Evolutionary conservation across 2,888 invertebrate genomes (phyloP).

Genomic region (Stictocephala bisonia): DNA sequence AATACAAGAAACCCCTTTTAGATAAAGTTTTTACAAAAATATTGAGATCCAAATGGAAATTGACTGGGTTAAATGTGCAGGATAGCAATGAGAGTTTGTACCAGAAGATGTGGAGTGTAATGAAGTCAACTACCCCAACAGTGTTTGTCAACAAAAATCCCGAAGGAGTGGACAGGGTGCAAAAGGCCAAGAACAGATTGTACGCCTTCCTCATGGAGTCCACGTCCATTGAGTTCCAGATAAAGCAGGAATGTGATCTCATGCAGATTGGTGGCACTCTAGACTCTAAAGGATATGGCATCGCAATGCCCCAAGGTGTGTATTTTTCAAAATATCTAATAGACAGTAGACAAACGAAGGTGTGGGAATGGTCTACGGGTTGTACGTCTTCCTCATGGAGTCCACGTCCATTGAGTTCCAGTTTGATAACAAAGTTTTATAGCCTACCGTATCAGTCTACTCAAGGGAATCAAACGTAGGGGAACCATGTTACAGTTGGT

Average conservation of each 20-base stretch:
- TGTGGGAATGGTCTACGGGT: no score
- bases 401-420: no score
- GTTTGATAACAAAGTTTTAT: no score
- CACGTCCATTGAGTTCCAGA: constrained; percentile 91
- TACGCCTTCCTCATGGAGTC: constrained; percentile 99
- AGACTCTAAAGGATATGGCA: constrained; percentile 93
- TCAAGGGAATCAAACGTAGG: no score
- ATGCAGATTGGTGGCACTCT: constrained; percentile 84
- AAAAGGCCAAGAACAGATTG: constrained; percentile 75
- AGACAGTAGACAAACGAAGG: no score
- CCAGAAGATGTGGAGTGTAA: constrained; percentile 92
- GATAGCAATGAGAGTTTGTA: constrained; percentile 91
- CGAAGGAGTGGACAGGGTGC: constrained; percentile 88
- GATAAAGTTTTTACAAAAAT: no score
- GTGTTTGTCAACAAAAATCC: constrained; percentile 86
- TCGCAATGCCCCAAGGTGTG: constrained; percentile 91
- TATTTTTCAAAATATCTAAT: no score
- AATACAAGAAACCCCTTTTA: no score
- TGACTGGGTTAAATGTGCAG: constrained; percentile 66
- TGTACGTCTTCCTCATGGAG: no score
- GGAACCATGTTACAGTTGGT: no score
- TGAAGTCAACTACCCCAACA: constrained; percentile 85
- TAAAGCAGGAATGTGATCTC: constrained; percentile 86
- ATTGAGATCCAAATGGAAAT: no score
- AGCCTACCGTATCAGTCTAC: no score